Evolutionary conservation across 2,888 invertebrate species (phyloP), one percentile per base, ranked within the genome.

Genomic region (Ormyrus nitidulus): DNA sequence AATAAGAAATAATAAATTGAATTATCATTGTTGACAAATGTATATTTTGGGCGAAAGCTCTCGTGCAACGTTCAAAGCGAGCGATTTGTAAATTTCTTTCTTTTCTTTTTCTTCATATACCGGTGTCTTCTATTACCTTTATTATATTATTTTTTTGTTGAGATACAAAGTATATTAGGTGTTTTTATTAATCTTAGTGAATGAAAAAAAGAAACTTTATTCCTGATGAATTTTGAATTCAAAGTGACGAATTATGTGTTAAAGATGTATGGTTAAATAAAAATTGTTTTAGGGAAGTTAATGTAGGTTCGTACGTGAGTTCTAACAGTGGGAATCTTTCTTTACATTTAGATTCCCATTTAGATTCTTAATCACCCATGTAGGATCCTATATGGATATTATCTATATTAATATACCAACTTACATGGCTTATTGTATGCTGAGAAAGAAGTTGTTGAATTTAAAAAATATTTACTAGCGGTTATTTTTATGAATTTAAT

Each of bases 11-110:
- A 54, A 68, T 34, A 71, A 56, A 73, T 58, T 62, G 34, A 34
- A 82, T 82, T 66, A 79, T 81, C 69, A 79, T 82, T 82, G 77
- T 82, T 82, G 68, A 82, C 70, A 48, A 82, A 75, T 80, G 76
- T 79, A 75, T 68, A 78, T 70, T 34, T 74, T 51, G 73, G 54
- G 11, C 51, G 53, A 78, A 34, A 34, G 58, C 65, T 78, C 65
- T 75, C 75, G 77, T 61, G 69, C 64, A 65, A 70, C 68, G 66
- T 76, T 81, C 53, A 59, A 56, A 66, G 70, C 54, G 70, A 79
- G 79, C 74, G 74, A 79, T 76, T 82, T 79, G 81, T 79, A 77
- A 82, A 79, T 79, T 77, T 79, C 19, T 51, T 34, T 70, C 58
- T 66, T 71, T 56, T 66, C 44, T 61, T 54, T 49, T 62, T 34